These are phyloP conservation scores for Epizoanthus illoricatus DNA, from an alignment of 92 coral and sea anemone genomes.

Conservation along the genomic window DNA sequence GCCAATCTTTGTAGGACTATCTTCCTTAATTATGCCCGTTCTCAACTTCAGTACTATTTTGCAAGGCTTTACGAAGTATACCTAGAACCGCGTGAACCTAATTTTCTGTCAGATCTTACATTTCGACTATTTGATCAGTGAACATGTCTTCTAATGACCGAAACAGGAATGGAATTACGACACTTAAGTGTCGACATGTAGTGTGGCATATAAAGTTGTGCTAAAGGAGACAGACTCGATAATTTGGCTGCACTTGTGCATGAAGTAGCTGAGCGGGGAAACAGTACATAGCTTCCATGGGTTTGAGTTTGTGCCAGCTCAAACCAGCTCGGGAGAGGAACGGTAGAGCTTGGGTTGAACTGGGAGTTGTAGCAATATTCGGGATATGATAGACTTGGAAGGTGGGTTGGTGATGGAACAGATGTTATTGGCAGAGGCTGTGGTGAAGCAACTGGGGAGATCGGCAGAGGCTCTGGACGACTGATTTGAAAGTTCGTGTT, in stretches of 20 bases:
- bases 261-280: neutral
- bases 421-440: neutral
- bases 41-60: too few relatives aligned
- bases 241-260: neutral
- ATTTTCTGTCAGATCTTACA: neutral
- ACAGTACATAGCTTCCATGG: neutral
- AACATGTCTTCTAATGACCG: slow-evolving; percentile 17
- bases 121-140: neutral
- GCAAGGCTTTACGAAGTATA: too few relatives aligned
- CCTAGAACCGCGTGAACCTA: neutral
- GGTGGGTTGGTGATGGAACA: neutral
- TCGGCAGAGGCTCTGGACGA: neutral
- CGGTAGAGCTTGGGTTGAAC: neutral
- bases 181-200: neutral
- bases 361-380: neutral
- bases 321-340: slow-evolving; percentile 10
- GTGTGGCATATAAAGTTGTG: neutral
- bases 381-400: neutral
- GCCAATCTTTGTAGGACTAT: too few relatives aligned
- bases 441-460: too few relatives aligned
- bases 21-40: too few relatives aligned
- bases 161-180: slow-evolving; percentile 34
- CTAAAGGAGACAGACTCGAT: neutral
- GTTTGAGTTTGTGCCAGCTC: neutral
- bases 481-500: neutral